phyloP scores from a whole-genome alignment of 2,113 vertebrate genomes.

The Hepsetus odoe region DNA sequence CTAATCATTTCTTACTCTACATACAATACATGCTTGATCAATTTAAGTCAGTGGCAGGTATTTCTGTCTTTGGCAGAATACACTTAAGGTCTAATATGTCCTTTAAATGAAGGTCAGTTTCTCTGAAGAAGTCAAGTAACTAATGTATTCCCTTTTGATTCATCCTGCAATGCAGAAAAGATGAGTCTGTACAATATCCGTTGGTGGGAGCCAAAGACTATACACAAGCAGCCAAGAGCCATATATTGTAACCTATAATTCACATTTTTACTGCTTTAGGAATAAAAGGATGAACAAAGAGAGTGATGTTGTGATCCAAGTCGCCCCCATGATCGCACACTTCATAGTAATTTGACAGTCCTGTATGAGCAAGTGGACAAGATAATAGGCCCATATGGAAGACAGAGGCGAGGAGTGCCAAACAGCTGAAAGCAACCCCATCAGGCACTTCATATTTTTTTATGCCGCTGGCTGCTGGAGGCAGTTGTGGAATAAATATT shows the following conservation, averaged over 20 bases:
- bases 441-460: background rate
- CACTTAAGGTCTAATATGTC: conserved; percentile 21
- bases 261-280: background rate
- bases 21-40: background rate
- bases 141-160: background rate
- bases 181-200: background rate
- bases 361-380: background rate
- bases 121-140: conserved; percentile 9
- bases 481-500: background rate
- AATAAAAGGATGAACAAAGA: background rate
- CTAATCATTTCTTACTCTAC: background rate
- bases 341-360: conserved; percentile 5
- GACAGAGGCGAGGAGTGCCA: background rate
- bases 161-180: conserved; percentile 8
- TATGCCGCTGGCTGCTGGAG: background rate
- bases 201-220: conserved; percentile 14
- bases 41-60: conserved; percentile 20
- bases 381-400: background rate
- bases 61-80: conserved; percentile 7
- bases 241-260: conserved; percentile 24
- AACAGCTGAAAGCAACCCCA: background rate
- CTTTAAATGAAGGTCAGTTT: conserved; percentile 25
- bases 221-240: conserved; percentile 4
- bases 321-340: background rate
- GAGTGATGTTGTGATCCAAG: background rate